Conservation (phyloP, 2,113 vertebrate genomes). For the Probosciger aterrimus region DNA sequence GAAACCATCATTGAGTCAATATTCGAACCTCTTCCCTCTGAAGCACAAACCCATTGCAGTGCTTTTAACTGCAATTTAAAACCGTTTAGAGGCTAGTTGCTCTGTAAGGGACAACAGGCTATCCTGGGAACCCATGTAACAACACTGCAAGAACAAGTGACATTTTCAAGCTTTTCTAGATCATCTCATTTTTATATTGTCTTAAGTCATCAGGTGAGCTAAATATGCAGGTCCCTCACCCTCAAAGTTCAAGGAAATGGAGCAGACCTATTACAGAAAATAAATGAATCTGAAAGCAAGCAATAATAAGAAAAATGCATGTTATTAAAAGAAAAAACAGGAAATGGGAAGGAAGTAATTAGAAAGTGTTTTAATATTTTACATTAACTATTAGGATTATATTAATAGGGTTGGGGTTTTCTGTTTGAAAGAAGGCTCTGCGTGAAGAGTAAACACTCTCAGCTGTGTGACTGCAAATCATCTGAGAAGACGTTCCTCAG, state of each 20-base stretch:
- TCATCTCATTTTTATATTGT: not conserved
- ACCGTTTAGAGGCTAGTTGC: not conserved
- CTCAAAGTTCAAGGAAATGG: conserved; percentile 39
- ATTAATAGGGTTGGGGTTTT: conserved; percentile 26
- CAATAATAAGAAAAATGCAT: conserved; percentile 37
- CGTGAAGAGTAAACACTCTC: conserved; percentile 10
- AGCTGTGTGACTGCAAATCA: not conserved
- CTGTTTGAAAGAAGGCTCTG: not conserved
- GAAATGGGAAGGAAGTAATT: conserved; percentile 68
- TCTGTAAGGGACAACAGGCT: not conserved
- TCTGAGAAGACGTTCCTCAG: conserved; percentile 7
- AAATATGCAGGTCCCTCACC: not conserved
- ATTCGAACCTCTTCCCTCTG: not conserved
- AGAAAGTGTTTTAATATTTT: conserved; percentile 59
- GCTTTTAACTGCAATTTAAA: not conserved
- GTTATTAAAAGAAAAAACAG: conserved; percentile 59
- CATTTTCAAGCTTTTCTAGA: not conserved
- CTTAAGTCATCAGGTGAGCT: not conserved
- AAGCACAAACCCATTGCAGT: not conserved
- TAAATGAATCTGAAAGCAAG: conserved; percentile 51
- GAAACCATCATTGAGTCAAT: not conserved
- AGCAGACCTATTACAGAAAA: conserved; percentile 55
- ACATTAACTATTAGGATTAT: conserved; percentile 41
- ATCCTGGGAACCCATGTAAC: not conserved
- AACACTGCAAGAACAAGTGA: not conserved